phyloP scores from a whole-genome alignment of 2,888 invertebrate genomes.

The Tineola bisselliella region DNA sequence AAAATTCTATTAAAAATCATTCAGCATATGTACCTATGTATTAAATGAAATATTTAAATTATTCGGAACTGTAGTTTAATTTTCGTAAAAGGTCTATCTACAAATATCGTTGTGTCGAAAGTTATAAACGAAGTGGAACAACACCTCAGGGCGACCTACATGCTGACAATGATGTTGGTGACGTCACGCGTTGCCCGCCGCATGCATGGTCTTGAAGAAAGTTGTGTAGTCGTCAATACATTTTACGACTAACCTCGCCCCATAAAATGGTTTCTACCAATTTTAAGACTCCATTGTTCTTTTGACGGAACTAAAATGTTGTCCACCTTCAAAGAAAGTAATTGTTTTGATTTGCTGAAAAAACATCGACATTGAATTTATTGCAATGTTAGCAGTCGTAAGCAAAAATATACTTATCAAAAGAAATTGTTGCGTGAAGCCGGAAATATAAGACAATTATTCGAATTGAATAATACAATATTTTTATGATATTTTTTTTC shows the following conservation, averaged over 20 bases:
- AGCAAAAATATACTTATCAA: too few relatives aligned
- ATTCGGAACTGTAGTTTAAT: too few relatives aligned
- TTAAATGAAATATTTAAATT: too few relatives aligned
- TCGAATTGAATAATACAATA: too few relatives aligned
- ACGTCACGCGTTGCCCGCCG: background rate
- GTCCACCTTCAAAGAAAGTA: background rate
- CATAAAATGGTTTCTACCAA: background rate
- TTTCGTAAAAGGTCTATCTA: background rate
- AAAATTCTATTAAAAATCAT: background rate
- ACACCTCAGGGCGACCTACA: constrained; percentile 8
- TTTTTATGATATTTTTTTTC: too few relatives aligned
- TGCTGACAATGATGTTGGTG: background rate
- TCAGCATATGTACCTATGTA: too few relatives aligned
- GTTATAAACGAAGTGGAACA: background rate
- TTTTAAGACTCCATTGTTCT: background rate
- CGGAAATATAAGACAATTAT: too few relatives aligned
- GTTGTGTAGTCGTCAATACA: constrained; percentile 2
- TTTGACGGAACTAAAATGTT: background rate
- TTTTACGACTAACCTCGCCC: constrained; percentile 4
- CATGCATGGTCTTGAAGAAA: background rate
- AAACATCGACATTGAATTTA: too few relatives aligned
- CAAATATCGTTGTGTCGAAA: background rate
- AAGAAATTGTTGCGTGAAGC: too few relatives aligned
- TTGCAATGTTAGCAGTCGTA: too few relatives aligned
- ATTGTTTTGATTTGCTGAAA: background rate